A percentile compares a stretch with the other conserved stretches of the same genome.
Conservation (phyloP, 2,113 vertebrate genomes). For the Peromyscus maniculatus region DNA sequence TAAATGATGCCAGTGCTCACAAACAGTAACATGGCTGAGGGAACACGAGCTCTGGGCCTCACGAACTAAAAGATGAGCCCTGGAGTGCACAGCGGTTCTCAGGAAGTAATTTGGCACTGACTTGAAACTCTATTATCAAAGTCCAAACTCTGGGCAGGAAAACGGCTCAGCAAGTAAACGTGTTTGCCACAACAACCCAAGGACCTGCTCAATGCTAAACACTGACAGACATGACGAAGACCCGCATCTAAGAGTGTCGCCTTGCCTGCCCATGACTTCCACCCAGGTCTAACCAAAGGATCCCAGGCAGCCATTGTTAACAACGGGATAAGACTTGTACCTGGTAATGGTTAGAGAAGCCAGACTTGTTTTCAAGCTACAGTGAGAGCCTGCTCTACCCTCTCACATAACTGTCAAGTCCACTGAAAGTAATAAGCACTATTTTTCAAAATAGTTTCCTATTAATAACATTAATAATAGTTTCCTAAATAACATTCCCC, state of each 20-base stretch:
- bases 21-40: not conserved
- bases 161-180: not conserved
- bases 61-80: not conserved
- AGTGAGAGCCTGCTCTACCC: not conserved
- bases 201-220: not conserved
- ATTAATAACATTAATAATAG: too few species aligned
- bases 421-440: not conserved
- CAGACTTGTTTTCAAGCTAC: not conserved
- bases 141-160: not conserved
- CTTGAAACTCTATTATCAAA: not conserved
- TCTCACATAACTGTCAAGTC: not conserved
- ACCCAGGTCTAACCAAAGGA: too few species aligned
- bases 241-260: not conserved
- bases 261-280: not conserved
- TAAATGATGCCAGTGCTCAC: not conserved
- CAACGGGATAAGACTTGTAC: not conserved
- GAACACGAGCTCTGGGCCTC: not conserved
- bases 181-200: not conserved
- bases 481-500: not conserved
- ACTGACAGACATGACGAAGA: not conserved
- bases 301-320: not conserved
- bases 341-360: constrained; percentile 4
- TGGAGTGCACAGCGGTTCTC: not conserved
- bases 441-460: too few species aligned
- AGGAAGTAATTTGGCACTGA: not conserved